Conservation (phyloP, 2,888 invertebrate genomes). For the Phrixothrix hirtus region DNA sequence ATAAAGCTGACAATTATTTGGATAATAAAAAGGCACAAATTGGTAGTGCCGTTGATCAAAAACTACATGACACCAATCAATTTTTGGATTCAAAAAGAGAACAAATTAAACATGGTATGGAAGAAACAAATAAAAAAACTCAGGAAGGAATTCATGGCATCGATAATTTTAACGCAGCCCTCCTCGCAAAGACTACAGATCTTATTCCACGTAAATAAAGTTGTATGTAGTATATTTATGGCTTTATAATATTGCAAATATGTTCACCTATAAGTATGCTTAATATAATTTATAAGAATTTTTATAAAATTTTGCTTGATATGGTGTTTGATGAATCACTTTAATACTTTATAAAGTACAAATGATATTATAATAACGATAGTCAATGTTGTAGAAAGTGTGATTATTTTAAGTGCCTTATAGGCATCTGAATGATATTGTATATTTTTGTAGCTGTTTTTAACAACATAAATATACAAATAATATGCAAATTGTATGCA, state of each 20-base stretch:
- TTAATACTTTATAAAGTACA: too few species aligned
- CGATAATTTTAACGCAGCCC: constrained; percentile 29
- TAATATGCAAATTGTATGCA: too few species aligned
- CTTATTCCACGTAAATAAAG: constrained; percentile 31
- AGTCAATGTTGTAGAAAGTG: too few species aligned
- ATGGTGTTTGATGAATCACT: too few species aligned
- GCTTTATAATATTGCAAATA: neutral
- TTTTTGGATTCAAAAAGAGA: constrained; percentile 37
- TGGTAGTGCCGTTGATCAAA: constrained; percentile 31
- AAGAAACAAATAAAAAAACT: constrained; percentile 34
- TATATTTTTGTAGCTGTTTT: too few species aligned
- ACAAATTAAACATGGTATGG: constrained; percentile 36
- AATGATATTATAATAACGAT: too few species aligned
- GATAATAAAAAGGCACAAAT: constrained; percentile 35
- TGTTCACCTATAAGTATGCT: too few species aligned
- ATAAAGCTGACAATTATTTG: constrained; percentile 26
- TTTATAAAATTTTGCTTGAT: too few species aligned
- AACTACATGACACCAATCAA: constrained; percentile 31
- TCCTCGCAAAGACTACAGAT: constrained; percentile 37
- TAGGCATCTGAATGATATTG: too few species aligned
- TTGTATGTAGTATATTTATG: neutral
- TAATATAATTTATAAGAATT: too few species aligned
- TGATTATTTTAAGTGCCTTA: too few species aligned
- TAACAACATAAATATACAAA: too few species aligned
- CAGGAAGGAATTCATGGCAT: constrained; percentile 33